Base-by-base conservation (phyloP, 2,888 invertebrate genomes). In the Callimorpha dominula region DNA sequence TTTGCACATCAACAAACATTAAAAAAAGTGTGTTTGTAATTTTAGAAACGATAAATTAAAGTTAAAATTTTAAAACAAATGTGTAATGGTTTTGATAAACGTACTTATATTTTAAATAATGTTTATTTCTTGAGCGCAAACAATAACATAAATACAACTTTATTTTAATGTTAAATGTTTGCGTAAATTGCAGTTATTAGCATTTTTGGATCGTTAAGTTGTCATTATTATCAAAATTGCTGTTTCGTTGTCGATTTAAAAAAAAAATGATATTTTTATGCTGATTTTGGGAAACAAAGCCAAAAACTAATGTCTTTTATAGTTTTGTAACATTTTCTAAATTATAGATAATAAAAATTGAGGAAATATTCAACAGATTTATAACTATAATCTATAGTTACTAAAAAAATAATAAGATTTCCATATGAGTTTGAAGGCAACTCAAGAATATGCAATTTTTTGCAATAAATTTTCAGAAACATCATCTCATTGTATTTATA, bases 251-350 rank as follows among this genome's bases (percentile, higher is more conserved):
- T 14, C 74, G 62, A 74, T 71, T 74, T 65, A 20, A 20, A 62
- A 62, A 31, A 60, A 46, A 71, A 74, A 71, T 74, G 52, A 31
- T 68, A 65, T 67, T 74, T 74, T 71, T 74, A 68, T 68, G 74
- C 17, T 71, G 71, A 71, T 74, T 65, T 68, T 65, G 15, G n/a
- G 64, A 65, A 65, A 54, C 54, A 43, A 54, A 57, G 20, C 50
- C 14, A 20, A 67, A 42, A 46, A 11, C 20, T 46, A 65, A 71
- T 71, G 15, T 15, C 12, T 68, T 74, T 63, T 68, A 65, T 71
- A 68, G 64, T 74, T 68, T 65, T 31, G 17, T 54, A 42, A 31
- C 42, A 50, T 62, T 60, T 20, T 70, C 46, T 74, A 64, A 50
- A 73, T 66, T 73, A 42, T n/a, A 54, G 20, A 62, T 62, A 52